Evolutionary conservation across 2,113 vertebrate genomes (phyloP), one percentile per base, ranked within the genome.

Genomic region (Charina bottae): DNA sequence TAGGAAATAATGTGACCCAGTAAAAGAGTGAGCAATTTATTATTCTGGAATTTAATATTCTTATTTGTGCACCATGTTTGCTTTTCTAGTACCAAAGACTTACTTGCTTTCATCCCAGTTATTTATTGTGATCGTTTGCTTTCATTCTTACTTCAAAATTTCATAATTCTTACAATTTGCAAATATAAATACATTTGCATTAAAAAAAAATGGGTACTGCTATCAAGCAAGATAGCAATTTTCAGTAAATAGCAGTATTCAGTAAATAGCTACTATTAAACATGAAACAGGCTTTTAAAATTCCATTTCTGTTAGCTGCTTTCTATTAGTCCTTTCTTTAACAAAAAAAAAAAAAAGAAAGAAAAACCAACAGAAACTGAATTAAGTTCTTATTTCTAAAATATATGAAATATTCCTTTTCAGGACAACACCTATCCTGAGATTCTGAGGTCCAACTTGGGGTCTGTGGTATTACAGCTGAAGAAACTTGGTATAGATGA

Each of bases 351-450:
- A 0, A 42, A 11, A 28, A n/a, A n/a, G 42, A 42, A 83, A 6
- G 4, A 33, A 13, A 54, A 72, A 13, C 49, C n/a, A 85, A 23
- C 83, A 37, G 53, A 64, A 54, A 72, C 26, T 37, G 49, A 85
- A 64, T 37, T 68, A 33, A 37, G 12, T 21, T 68, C 28, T 83
- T 28, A 17, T n/a, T 64, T 84, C 37, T 37, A 37, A 89, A 89
- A 86, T 8, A 4, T 33, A 24, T 21, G 49, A 21, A 87, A 92
- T 92, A 2, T 93, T 88, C 21, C 78, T 86, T 87, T 55, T 37
- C 94, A 99, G 99, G 98, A 99, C 97, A 99, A 99, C 96, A 99
- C 99, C 2, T 99, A 99, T 94, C 99, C 99, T 96, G 99, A 99
- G 96, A 99, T 99, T 96, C 97, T 99, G 94, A 97, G 99, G 93